These are phyloP conservation scores for Australoheros scitulus DNA, from an alignment of 2,113 vertebrate genomes.

Conservation along the genomic window DNA sequence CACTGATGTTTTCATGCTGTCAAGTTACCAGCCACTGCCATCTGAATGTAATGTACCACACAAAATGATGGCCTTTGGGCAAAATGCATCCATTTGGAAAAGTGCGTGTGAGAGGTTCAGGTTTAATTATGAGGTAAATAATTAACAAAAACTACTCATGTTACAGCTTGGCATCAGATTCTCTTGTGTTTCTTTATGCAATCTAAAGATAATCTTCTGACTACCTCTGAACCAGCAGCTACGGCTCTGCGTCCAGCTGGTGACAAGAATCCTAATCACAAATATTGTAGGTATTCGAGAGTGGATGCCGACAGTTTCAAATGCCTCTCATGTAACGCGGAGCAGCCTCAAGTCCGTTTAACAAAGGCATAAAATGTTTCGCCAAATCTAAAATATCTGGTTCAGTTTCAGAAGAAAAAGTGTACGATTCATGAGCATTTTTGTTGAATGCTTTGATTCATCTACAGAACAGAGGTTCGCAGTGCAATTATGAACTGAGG, in stretches of 20 bases:
- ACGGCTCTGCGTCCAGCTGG: slow-evolving; percentile 23
- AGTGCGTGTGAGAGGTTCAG: slow-evolving; percentile 17
- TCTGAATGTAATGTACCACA: not conserved
- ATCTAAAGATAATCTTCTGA: not conserved
- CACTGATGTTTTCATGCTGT: slow-evolving; percentile 43
- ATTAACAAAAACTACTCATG: slow-evolving; percentile 45
- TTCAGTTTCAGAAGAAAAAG: slow-evolving; percentile 11
- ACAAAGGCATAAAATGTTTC: not conserved
- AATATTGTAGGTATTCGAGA: not conserved
- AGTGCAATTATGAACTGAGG: not conserved
- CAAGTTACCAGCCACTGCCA: slow-evolving; percentile 9
- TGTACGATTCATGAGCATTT: not conserved
- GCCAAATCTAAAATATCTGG: not conserved
- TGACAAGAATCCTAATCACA: slow-evolving; percentile 20
- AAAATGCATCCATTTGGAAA: slow-evolving; percentile 37
- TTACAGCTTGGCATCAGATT: slow-evolving; percentile 48
- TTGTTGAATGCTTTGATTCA: not conserved
- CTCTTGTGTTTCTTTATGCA: slow-evolving; percentile 13
- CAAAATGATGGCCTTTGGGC: slow-evolving; percentile 6
- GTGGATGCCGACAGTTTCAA: not conserved
- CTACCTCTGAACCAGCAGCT: not conserved
- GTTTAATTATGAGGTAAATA: slow-evolving; percentile 53
- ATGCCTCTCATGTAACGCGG: not conserved
- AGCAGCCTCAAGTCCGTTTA: slow-evolving; percentile 13
- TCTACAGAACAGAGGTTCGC: slow-evolving; percentile 40